A percentile compares a stretch with the other conserved stretches of the same genome.
phyloP scores from a whole-genome alignment of 1,140 invertebrate genomes.

The Rhagoletis zephyria region DNA sequence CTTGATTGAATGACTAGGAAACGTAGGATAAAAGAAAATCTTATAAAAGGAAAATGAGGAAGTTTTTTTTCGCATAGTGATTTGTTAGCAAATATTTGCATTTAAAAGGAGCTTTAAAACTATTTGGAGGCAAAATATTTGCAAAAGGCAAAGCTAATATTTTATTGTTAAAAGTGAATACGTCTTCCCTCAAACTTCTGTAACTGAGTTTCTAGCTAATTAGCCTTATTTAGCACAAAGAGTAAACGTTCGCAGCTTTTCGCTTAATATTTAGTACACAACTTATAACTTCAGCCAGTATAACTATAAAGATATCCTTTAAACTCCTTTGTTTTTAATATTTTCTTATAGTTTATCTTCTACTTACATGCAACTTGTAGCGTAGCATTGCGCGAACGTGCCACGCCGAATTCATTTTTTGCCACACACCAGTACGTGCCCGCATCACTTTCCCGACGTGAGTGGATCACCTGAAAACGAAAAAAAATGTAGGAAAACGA shows the following conservation, averaged over 20 bases:
- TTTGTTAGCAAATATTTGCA: too few relatives aligned
- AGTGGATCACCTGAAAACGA: conserved; percentile 67
- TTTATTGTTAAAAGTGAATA: too few relatives aligned
- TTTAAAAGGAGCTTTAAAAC: too few relatives aligned
- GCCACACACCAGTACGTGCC: conserved; percentile 92
- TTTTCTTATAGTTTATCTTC: neutral
- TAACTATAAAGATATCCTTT: too few relatives aligned
- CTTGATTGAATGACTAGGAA: neutral
- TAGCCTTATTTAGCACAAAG: neutral
- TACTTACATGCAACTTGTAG: conserved; percentile 86
- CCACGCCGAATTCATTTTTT: conserved; percentile 84
- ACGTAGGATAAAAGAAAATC: neutral
- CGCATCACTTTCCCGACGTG: conserved; percentile 79
- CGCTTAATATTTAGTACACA: neutral
- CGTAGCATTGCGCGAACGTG: conserved; percentile 86
- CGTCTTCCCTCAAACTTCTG: too few relatives aligned
- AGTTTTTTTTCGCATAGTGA: too few relatives aligned
- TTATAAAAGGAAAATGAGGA: too few relatives aligned
- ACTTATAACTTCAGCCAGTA: neutral
- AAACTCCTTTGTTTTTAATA: too few relatives aligned
- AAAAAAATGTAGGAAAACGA: neutral
- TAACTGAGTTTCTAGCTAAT: neutral
- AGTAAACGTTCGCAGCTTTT: neutral
- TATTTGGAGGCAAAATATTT: too few relatives aligned
- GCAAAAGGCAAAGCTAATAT: too few relatives aligned